Evolutionary conservation across 2,113 vertebrate species (phyloP).

Genomic region (Arenaria interpres): DNA sequence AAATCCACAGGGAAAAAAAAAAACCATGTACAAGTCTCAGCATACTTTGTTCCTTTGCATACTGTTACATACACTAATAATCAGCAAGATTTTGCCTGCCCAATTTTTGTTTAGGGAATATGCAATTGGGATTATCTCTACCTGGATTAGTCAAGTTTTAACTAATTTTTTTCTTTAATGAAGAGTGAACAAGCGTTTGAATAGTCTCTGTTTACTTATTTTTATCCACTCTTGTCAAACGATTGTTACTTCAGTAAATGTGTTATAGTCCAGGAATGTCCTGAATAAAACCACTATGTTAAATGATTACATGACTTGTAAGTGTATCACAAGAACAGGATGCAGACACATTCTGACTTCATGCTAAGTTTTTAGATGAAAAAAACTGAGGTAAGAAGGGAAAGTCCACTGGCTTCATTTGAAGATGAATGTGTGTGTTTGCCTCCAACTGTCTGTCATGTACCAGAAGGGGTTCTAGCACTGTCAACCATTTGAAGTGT

Average conservation of each 20-base stretch:
- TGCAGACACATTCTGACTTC: background rate
- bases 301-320: background rate
- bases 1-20: background rate
- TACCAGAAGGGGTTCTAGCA: background rate
- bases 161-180: background rate
- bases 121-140: background rate
- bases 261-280: background rate
- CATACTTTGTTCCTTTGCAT: background rate
- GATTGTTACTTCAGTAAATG: background rate
- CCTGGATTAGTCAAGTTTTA: background rate
- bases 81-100: background rate
- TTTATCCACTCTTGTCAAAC: background rate
- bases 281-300: background rate
- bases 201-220: background rate
- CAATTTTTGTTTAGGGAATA: background rate
- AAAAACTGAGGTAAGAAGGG: background rate
- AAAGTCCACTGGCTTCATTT: background rate
- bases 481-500: background rate
- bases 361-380: background rate
- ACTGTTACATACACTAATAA: background rate
- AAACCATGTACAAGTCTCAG: background rate
- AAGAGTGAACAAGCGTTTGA: background rate
- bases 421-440: background rate
- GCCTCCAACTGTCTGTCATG: background rate
- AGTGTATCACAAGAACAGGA: background rate